Conservation (phyloP, 2,113 vertebrate genomes). For the Rana temporaria region DNA sequence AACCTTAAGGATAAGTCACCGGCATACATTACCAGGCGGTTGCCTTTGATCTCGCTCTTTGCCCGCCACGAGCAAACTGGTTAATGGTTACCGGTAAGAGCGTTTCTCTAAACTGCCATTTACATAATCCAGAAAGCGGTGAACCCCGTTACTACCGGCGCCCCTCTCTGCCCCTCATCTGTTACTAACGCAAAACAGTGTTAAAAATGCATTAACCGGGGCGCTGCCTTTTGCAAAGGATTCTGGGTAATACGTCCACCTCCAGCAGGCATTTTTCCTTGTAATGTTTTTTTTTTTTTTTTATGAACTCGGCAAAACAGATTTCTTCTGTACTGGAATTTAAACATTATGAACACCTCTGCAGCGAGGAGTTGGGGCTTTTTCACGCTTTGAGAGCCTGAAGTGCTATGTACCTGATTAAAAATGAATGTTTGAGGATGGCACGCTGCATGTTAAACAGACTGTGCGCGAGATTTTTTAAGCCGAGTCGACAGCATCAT, state of each 20-base stretch:
- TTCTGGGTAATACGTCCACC: not conserved
- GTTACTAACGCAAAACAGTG: constrained; percentile 41
- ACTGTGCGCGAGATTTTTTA: constrained; percentile 39
- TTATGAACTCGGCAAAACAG: constrained; percentile 35
- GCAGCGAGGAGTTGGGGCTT: constrained; percentile 23
- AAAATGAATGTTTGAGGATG: constrained; percentile 52
- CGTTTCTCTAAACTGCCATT: constrained; percentile 16
- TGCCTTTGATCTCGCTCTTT: not conserved
- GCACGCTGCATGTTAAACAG: constrained; percentile 56
- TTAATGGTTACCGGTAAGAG: constrained; percentile 23
- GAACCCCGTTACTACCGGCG: constrained; percentile 11
- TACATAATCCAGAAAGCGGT: constrained; percentile 9
- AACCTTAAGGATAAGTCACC: too few species aligned
- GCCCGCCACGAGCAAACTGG: constrained; percentile 27
- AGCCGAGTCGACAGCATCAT: constrained; percentile 49
- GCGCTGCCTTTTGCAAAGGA: not conserved
- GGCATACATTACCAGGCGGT: too few species aligned
- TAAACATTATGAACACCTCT: constrained; percentile 37
- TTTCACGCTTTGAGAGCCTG: constrained; percentile 45
- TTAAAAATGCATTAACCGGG: constrained; percentile 34
- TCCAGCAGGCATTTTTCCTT: not conserved
- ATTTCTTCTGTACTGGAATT: not conserved
- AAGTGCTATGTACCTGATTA: constrained; percentile 56
- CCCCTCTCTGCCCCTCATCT: not conserved
- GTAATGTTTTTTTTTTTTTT: not conserved